Base-by-base conservation (phyloP, 2,888 invertebrate species). In the Linyphia triangularis region DNA sequence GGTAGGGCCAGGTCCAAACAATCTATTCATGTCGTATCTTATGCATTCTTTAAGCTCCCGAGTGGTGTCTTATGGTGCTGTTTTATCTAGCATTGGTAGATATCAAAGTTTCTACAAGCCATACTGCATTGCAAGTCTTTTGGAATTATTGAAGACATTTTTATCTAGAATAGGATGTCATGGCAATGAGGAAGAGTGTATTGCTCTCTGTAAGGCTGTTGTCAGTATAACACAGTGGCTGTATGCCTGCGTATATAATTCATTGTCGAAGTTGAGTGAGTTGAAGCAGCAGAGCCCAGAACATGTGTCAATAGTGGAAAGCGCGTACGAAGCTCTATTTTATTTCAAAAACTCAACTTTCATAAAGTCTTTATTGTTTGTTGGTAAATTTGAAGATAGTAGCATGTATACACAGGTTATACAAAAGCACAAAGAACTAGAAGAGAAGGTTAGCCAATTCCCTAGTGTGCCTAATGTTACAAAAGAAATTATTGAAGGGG, bases 1-100 rank as follows among this genome's bases (percentile, higher is more conserved):
- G 91, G 96, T 98, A 57, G 98, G 98, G 33, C 96, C 97, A 33
- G 97, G 97, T 30, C 98, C 98, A 0, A 98, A 98, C 93, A 95
- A 96, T 92, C 93, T 98, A 90, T 96, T 98, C 57, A 94, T 99
- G 90, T 97, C 97, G 16, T 99, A 98, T 93, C 94, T 99, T 89
- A 96, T 96, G 92, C 98, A 98, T 93, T 97, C 97, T 0, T 93
- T 98, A 79, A 96, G 97, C 91, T 96, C 97, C 6, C 97, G 98
- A 93, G 95, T 98, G 90, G 97, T 98, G 0, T 97, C 98, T 0
- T 97, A 97, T 92, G 96, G 97, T 6, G 97, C 98, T 4, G 97
- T 97, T 0, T 93, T 98, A 33, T 96, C 96, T 92, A 95, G 97
- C 91, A 96, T 98, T 89, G 97, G 77, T 96, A 81, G 89, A 93